phyloP scores from a whole-genome alignment of 2,113 vertebrate genomes.

The Corythornis vintsioides region DNA sequence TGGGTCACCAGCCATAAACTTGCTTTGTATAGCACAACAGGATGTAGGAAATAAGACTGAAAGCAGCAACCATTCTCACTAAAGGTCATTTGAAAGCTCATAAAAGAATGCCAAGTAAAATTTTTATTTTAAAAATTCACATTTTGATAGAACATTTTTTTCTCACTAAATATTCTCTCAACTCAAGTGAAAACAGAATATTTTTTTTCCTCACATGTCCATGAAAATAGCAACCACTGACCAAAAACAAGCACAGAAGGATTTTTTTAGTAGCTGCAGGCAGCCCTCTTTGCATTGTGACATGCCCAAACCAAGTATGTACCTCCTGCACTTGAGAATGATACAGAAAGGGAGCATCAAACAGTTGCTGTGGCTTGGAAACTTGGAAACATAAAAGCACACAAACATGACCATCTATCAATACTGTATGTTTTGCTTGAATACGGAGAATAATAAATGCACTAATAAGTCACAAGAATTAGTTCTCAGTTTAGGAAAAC shows the following conservation, averaged over 20 bases:
- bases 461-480: not conserved
- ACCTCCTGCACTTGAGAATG: not conserved
- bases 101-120: not conserved
- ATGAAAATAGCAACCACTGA: not conserved
- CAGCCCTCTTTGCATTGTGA: not conserved
- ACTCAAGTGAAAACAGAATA: not conserved
- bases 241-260: not conserved
- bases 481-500: not conserved
- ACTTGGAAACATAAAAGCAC: not conserved
- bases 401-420: not conserved
- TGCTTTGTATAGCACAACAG: not conserved
- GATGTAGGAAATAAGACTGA: not conserved
- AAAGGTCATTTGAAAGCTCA: not conserved
- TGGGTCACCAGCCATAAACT: not conserved
- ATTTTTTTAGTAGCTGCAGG: not conserved
- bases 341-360: not conserved
- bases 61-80: not conserved
- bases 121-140: not conserved
- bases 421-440: not conserved
- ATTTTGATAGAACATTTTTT: not conserved
- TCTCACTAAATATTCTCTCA: not conserved
- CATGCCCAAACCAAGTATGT: fast-evolving
- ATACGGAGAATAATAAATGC: not conserved
- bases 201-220: not conserved
- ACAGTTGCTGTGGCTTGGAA: not conserved